These are phyloP conservation scores for Oenanthe oenanthe DNA, from an alignment of 2,113 vertebrate genomes.

Conservation along the genomic window DNA sequence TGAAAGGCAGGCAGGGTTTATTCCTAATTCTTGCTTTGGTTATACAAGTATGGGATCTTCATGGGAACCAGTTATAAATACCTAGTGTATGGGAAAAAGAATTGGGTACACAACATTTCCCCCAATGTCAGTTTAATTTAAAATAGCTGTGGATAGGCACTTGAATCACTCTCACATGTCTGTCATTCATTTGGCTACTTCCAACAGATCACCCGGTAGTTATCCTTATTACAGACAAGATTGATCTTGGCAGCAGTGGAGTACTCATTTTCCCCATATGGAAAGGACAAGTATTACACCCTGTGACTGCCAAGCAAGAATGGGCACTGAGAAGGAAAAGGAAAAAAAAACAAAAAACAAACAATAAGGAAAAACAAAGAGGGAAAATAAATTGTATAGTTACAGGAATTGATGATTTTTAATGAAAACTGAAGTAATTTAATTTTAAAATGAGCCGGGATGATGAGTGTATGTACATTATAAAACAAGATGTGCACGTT, in stretches of 20 bases:
- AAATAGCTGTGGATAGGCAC: slow-evolving; percentile 13
- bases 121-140: background rate
- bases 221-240: slow-evolving; percentile 1
- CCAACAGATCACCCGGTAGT: background rate
- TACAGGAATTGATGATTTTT: background rate
- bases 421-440: background rate
- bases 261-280: background rate
- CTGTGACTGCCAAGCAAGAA: background rate
- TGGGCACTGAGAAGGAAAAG: background rate
- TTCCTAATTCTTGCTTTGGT: background rate
- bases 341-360: too few species aligned
- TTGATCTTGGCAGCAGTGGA: slow-evolving; percentile 36
- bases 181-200: background rate
- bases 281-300: background rate
- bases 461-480: background rate
- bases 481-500: background rate
- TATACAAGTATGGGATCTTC: background rate
- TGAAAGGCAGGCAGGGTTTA: background rate
- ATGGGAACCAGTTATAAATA: slow-evolving; percentile 32
- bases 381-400: background rate
- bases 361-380: too few species aligned
- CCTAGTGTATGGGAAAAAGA: background rate
- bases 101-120: background rate
- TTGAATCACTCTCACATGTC: slow-evolving; percentile 9
- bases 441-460: background rate